Evolutionary conservation across 2,113 vertebrate species (phyloP), one percentile per base, ranked within the genome.

Genomic region (Alexandromys fortis): DNA sequence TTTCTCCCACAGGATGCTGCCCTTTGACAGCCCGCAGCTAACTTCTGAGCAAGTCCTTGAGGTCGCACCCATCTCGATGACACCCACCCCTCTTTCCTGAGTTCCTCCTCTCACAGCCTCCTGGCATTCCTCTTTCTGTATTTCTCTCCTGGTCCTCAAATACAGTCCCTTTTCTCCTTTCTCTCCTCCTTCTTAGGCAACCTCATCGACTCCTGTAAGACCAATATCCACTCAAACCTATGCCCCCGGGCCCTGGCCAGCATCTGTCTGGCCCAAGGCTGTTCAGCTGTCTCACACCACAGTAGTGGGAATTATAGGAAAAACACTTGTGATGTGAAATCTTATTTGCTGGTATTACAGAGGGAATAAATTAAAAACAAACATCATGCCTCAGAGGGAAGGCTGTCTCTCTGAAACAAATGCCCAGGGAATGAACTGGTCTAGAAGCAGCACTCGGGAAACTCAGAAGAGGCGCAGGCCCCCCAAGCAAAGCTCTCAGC

Each of bases 371-470:
- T 70, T 45, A 86, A 88, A 68, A 45, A 89, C 72, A 68, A 81
- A 73, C 12, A 67, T 30, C 38, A 12, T 30, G 49, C 3, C 8
- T 45, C 3, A 6, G 47, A 73, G 16, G 65, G 1, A 65, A 96
- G 42, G 8, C 1, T 79, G n/a, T 91, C 65, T 28, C 42, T 72
- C 45, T 73, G 79, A 33, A 92, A 89, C 38, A 92, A 89, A 82
- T 24, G 12, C 33, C 55, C 7, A 42, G 22, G 17, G 73, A 47
- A 67, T 22, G n/a, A 42, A 52, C n/a, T 26, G 14, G 42, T 78
- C 30, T 81, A 91, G 75, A 87, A 92, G 45, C 79, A 79, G 55
- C 79, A 86, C 63, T 92, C 52, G 83, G 77, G 83, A 95, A 35
- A 47, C 35, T 4, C 14, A 55, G 21, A 30, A 78, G 22, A 93